Conservation (phyloP, 2,797 vertebrate species). For the Delichon dasypus region DNA sequence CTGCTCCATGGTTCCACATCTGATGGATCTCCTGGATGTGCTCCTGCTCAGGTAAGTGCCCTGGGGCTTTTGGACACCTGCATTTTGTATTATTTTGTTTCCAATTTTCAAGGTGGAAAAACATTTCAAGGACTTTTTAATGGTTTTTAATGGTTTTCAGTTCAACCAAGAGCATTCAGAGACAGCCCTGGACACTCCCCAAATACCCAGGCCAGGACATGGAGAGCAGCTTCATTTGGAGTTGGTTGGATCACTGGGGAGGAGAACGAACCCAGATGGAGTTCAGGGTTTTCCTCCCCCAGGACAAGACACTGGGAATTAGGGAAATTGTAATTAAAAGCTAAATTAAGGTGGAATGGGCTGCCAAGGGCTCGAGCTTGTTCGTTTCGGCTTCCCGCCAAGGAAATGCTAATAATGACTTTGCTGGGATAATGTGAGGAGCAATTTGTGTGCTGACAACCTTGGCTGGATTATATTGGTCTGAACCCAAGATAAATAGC, state of each 20-base stretch:
- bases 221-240: accelerated
- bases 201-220: accelerated
- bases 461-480: not conserved
- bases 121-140: accelerated
- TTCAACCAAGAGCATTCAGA: accelerated
- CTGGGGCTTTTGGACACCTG: accelerated
- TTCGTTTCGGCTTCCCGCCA: accelerated
- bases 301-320: accelerated
- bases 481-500: not conserved
- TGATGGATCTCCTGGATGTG: not conserved
- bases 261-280: not conserved
- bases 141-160: not conserved
- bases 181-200: not conserved
- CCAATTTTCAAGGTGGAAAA: too few relatives aligned
- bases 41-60: not conserved
- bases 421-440: not conserved
- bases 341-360: not conserved
- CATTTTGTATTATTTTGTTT: not conserved
- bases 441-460: not conserved
- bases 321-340: not conserved
- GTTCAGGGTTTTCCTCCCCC: not conserved
- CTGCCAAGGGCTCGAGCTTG: not conserved
- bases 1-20: accelerated
- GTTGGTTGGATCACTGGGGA: not conserved
- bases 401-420: not conserved